A percentile compares a stretch with the other conserved stretches of the same genome.
Evolutionary conservation across 2,797 vertebrate species (phyloP).

Genomic region (Meda fulgida): DNA sequence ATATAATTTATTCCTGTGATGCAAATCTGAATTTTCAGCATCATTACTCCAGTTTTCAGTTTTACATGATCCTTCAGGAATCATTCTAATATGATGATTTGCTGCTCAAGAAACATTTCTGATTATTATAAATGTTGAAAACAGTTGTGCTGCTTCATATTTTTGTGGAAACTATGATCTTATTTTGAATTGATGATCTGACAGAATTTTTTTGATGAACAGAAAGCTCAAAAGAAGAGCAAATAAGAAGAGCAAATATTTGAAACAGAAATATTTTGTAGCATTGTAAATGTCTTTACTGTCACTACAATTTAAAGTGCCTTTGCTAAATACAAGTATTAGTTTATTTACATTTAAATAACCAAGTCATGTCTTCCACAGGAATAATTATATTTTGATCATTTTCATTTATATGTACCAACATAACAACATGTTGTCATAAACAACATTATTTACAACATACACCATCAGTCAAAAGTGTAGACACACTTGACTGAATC

Average conservation of each 20-base stretch:
- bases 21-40: not conserved
- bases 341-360: not conserved
- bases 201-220: not conserved
- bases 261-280: not conserved
- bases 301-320: not conserved
- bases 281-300: not conserved
- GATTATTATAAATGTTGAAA: not conserved
- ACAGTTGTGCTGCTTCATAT: no score
- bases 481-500: slow-evolving; percentile 15
- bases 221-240: not conserved
- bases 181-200: no score
- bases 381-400: not conserved
- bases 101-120: not conserved
- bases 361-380: not conserved
- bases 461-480: not conserved
- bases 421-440: not conserved
- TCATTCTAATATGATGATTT: no score
- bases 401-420: not conserved
- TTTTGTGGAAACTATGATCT: no score
- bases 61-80: no score
- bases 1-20: not conserved
- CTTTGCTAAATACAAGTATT: no score
- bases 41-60: no score
- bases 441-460: not conserved
- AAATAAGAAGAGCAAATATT: not conserved